A percentile compares a stretch with the other conserved stretches of the same genome.
Evolutionary conservation across 2,888 invertebrate species (phyloP).

Genomic region (Temnothorax unifasciatus): DNA sequence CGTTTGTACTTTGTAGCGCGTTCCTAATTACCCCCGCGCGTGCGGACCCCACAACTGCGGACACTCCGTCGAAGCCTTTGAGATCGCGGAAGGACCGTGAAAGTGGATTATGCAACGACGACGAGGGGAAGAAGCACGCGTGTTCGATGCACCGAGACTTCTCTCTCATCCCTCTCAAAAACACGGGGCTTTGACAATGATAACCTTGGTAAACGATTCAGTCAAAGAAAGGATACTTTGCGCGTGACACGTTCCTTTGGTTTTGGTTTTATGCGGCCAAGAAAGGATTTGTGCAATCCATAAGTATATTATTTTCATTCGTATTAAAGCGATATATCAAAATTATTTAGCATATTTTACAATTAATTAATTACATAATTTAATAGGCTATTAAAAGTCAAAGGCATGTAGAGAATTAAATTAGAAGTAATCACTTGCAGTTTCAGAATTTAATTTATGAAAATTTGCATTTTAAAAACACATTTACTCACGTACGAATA

Average conservation of each 20-base stretch:
- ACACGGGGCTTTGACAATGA: conserved; percentile 56
- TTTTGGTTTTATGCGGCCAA: background rate
- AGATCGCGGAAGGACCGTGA: conserved; percentile 59
- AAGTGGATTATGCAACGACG: conserved; percentile 69
- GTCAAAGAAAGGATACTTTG: conserved; percentile 17
- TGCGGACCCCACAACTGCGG: conserved; percentile 60
- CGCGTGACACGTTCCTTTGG: conserved; percentile 33
- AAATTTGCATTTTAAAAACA: background rate
- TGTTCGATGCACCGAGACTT: conserved; percentile 41
- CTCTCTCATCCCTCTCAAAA: conserved; percentile 29
- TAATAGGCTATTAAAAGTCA: background rate
- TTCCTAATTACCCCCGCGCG: conserved; percentile 79
- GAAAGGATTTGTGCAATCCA: background rate
- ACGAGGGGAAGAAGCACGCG: conserved; percentile 46
- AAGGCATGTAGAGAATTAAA: background rate
- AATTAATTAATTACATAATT: background rate
- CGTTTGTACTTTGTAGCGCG: conserved; percentile 79
- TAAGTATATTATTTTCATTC: background rate
- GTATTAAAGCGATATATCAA: background rate
- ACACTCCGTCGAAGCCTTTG: conserved; percentile 67
- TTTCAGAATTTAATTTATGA: background rate
- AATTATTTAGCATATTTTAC: background rate
- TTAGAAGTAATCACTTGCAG: background rate
- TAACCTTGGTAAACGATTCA: conserved; percentile 58
- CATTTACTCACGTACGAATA: background rate